Evolutionary conservation across 2,888 invertebrate genomes (phyloP).

Genomic region (Subacronicta megacephala): DNA sequence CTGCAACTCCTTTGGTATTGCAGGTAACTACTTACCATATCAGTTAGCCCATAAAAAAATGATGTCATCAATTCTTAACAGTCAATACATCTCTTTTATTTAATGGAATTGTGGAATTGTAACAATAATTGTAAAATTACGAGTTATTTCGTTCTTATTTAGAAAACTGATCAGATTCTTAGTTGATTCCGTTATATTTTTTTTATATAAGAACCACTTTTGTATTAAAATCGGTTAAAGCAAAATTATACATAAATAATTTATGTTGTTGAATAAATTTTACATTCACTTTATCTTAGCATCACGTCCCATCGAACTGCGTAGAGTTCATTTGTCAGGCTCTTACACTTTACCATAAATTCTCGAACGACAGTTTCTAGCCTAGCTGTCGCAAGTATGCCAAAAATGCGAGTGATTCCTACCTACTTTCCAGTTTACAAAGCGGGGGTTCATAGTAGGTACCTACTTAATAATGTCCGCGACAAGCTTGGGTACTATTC

Average conservation of each 20-base stretch:
- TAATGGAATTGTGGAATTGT: too few species aligned
- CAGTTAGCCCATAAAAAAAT: too few species aligned
- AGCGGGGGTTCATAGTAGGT: constrained; percentile 55
- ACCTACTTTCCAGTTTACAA: constrained; percentile 57
- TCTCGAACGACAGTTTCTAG: constrained; percentile 68
- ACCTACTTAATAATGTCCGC: constrained; percentile 58
- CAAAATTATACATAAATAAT: constrained; percentile 69
- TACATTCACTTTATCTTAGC: constrained; percentile 76
- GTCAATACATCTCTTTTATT: too few species aligned
- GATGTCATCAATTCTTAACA: too few species aligned
- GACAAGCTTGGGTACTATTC: constrained; percentile 45
- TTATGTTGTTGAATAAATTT: constrained; percentile 72
- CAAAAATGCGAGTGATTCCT: constrained; percentile 58
- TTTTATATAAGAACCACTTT: too few species aligned
- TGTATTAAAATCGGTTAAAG: constrained; percentile 57
- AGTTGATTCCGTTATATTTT: too few species aligned
- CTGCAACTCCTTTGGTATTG: too few species aligned
- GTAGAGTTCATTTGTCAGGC: constrained; percentile 82
- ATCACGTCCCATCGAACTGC: constrained; percentile 73
- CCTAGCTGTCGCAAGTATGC: constrained; percentile 64
- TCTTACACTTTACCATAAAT: constrained; percentile 72
- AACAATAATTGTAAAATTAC: too few species aligned
- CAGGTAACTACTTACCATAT: too few species aligned
- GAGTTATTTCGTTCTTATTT: too few species aligned
- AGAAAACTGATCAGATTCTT: too few species aligned